These are phyloP conservation scores for Crocuta crocuta DNA, from an alignment of 2,113 vertebrate genomes.

Conservation along the genomic window DNA sequence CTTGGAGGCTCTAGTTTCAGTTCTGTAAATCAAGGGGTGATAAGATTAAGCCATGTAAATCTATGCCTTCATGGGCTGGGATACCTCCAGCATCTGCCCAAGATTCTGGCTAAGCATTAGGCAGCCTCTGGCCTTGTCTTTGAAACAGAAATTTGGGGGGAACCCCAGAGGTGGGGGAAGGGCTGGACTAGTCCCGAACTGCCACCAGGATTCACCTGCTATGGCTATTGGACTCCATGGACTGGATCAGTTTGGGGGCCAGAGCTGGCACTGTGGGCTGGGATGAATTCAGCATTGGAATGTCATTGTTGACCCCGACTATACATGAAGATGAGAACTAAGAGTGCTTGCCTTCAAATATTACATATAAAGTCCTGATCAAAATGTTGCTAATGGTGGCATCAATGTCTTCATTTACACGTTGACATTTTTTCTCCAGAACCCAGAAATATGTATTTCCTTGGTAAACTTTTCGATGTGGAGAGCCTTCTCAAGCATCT, in stretches of 20 bases:
- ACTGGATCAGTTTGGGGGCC: background rate
- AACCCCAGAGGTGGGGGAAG: background rate
- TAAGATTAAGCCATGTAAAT: background rate
- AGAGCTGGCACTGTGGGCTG: background rate
- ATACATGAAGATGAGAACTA: background rate
- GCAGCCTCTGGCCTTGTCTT: constrained; percentile 44
- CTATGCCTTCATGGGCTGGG: background rate
- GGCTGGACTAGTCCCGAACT: background rate
- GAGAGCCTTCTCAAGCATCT: background rate
- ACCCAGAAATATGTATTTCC: background rate
- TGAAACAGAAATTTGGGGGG: constrained; percentile 46
- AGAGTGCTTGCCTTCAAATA: background rate
- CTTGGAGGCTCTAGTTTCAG: constrained; percentile 54
- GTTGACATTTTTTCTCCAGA: background rate
- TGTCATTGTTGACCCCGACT: background rate
- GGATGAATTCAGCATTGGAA: background rate
- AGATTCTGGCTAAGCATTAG: constrained; percentile 15
- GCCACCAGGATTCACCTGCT: background rate
- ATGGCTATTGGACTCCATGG: background rate
- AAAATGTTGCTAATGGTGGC: background rate
- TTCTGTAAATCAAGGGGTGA: background rate
- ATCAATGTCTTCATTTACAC: background rate
- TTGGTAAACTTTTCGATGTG: background rate
- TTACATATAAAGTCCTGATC: background rate
- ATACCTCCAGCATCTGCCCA: background rate